phyloP scores from a whole-genome alignment of 2,113 vertebrate species.

The Bos taurus region ARS-UCD2.0 NC_037332.1:12321501-12322000 shows the following conservation, averaged over 20 bases:
- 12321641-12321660: conserved; percentile 39
- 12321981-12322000: background rate
- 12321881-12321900: background rate
- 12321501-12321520: background rate
- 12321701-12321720: background rate
- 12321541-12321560: background rate
- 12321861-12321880: conserved; percentile 42
- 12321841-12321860: background rate
- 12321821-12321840: conserved; percentile 25
- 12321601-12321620: conserved; percentile 67
- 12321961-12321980: background rate
- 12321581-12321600: conserved; percentile 52
- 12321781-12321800: conserved; percentile 32
- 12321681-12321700: conserved; percentile 8
- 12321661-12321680: conserved; percentile 38
- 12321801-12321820: background rate
- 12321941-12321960: background rate
- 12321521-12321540: conserved; percentile 33
- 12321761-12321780: conserved; percentile 17
- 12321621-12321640: conserved; percentile 26
- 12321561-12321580: conserved; percentile 53
- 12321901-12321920: background rate
- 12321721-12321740: background rate
- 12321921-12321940: background rate
- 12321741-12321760: background rate